phyloP scores from a whole-genome alignment of 2,113 vertebrate genomes.

The Crotophaga sulcirostris region DNA sequence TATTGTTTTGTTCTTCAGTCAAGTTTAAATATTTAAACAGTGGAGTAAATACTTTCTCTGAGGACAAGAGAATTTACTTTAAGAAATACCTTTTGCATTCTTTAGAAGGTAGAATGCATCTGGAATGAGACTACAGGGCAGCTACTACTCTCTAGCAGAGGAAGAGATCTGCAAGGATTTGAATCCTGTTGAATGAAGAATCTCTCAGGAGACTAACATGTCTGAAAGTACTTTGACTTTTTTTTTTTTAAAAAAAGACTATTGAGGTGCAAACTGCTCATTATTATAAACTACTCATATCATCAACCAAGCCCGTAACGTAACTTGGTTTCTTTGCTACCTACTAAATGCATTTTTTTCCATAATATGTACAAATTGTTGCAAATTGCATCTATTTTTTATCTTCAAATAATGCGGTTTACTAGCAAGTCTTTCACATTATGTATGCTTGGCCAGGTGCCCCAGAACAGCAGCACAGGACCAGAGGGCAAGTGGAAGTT shows the following conservation, averaged over 20 bases:
- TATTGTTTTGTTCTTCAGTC: neutral
- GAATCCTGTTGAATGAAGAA: neutral
- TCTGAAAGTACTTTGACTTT: neutral
- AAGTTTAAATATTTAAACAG: neutral
- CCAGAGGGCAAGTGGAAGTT: constrained; percentile 48
- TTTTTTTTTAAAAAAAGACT: neutral
- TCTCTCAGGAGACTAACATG: neutral
- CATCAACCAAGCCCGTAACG: neutral
- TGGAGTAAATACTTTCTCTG: neutral
- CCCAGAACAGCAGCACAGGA: neutral
- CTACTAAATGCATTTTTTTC: neutral
- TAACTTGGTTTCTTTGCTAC: neutral
- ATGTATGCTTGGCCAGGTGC: constrained; percentile 12
- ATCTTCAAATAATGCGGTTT: neutral
- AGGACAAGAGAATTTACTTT: neutral
- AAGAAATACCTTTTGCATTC: constrained; percentile 14
- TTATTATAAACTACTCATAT: neutral
- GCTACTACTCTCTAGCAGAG: neutral
- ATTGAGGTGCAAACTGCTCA: neutral
- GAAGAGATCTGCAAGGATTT: neutral
- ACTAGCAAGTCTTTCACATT: neutral
- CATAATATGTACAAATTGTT: neutral
- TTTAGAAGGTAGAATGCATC: neutral
- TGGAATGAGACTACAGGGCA: neutral
- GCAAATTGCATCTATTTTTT: neutral